These are phyloP conservation scores for Drosophila nasuta DNA, from an alignment of 1,140 invertebrate species.

Conservation along the genomic window DNA sequence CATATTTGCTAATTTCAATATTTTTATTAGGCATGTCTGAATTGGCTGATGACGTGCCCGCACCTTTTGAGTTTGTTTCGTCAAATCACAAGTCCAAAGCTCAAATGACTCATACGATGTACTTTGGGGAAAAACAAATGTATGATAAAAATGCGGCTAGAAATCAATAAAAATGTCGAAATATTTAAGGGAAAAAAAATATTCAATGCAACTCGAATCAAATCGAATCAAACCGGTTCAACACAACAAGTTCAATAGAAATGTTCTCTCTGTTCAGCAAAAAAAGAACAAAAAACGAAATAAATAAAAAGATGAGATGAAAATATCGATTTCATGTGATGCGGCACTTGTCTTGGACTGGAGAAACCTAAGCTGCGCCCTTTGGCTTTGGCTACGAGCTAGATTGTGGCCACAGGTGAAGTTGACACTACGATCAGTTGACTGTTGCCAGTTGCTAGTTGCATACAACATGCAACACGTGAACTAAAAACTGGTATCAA, in stretches of 20 bases:
- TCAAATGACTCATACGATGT: conserved; percentile 62
- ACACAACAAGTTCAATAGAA: conserved; percentile 67
- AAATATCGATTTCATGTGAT: conserved; percentile 75
- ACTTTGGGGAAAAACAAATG: conserved; percentile 11
- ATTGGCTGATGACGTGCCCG: conserved; percentile 40
- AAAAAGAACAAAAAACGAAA: conserved; percentile 4
- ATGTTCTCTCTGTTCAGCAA: conserved; percentile 55
- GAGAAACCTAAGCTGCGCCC: conserved; percentile 54
- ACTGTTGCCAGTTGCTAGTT: conserved; percentile 43
- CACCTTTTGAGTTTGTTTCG: conserved; percentile 23
- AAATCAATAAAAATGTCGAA: conserved; percentile 74
- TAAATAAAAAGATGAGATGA: conserved; percentile 32
- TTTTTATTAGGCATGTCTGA: conserved; percentile 64
- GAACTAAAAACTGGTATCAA: conserved; percentile 23
- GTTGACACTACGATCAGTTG: conserved; percentile 35
- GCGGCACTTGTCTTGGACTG: conserved; percentile 34
- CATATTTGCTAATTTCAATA: conserved; percentile 42
- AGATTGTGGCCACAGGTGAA: conserved; percentile 10
- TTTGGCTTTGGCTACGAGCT: conserved; percentile 5
- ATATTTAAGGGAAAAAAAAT: conserved; percentile 67
- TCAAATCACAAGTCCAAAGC: conserved; percentile 50
- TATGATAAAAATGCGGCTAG: conserved; percentile 60
- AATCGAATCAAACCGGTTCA: conserved; percentile 62
- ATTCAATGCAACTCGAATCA: conserved; percentile 55
- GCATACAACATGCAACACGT: conserved; percentile 11